Conservation (phyloP, 2,797 vertebrate genomes). For the Jordanella pulchra region DNA sequence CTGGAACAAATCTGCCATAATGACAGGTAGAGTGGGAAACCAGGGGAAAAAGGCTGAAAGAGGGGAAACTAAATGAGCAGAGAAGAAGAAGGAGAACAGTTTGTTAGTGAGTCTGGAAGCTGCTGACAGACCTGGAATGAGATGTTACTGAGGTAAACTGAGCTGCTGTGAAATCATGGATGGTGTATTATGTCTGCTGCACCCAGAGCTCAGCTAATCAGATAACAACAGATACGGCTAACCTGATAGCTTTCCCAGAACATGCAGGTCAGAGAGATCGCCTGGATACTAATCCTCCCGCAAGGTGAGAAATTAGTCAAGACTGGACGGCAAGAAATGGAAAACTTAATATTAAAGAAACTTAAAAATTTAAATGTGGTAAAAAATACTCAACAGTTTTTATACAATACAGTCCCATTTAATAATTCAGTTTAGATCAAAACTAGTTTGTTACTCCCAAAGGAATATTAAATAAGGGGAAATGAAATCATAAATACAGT, state of each 20-base stretch:
- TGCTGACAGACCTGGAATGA: conserved; percentile 56
- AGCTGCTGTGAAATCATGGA: conserved; percentile 53
- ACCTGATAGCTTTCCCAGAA: conserved; percentile 53
- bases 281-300: conserved; percentile 33
- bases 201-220: conserved; percentile 49
- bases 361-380: neutral
- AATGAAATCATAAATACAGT: neutral
- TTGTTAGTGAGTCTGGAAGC: conserved; percentile 50
- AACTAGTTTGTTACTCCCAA: no score
- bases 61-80: conserved; percentile 34
- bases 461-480: no score
- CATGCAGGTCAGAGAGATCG: conserved; percentile 64
- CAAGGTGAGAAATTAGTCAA: conserved; percentile 25
- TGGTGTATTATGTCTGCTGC: conserved; percentile 60
- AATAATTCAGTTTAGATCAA: no score
- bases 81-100: conserved; percentile 18
- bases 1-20: conserved; percentile 7
- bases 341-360: neutral
- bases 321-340: conserved; percentile 1
- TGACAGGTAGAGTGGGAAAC: conserved; percentile 9
- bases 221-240: conserved; percentile 59
- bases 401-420: no score
- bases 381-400: no score
- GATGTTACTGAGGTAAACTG: conserved; percentile 66
- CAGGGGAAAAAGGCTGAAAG: conserved; percentile 15